phyloP scores from a whole-genome alignment of 1,140 invertebrate species.

The Brachionus manjavacas region DNA sequence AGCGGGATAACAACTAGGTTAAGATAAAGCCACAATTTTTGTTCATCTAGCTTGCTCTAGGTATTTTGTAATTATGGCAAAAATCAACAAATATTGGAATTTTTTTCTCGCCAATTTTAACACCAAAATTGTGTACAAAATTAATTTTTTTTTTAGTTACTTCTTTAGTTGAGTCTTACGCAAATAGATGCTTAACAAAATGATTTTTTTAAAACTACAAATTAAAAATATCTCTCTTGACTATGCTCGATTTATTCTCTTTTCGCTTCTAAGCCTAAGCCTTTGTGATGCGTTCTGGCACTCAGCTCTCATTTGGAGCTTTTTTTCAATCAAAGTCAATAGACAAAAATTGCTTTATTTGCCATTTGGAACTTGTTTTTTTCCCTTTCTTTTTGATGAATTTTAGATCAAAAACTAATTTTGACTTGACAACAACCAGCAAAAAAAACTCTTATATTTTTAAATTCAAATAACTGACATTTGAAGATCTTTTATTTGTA shows the following conservation, averaged over 20 bases:
- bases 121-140: background rate
- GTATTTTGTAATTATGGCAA: background rate
- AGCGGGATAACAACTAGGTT: background rate
- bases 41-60: background rate
- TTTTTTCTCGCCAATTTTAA: background rate
- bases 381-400: too few relatives aligned
- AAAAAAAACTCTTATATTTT: too few relatives aligned
- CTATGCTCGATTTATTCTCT: background rate
- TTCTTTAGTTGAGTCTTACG: background rate
- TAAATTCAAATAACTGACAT: too few relatives aligned
- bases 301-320: background rate
- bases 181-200: background rate
- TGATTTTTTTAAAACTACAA: background rate
- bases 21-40: background rate
- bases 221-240: background rate
- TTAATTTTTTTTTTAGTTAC: background rate
- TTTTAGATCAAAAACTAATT: background rate
- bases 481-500: too few relatives aligned
- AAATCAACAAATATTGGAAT: background rate
- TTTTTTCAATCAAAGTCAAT: background rate
- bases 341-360: background rate
- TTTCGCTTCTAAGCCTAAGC: background rate
- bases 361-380: too few relatives aligned
- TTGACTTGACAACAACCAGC: background rate
- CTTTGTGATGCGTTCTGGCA: background rate